phyloP scores from a whole-genome alignment of 2,113 vertebrate genomes.

The Glaucidium brasilianum region DNA sequence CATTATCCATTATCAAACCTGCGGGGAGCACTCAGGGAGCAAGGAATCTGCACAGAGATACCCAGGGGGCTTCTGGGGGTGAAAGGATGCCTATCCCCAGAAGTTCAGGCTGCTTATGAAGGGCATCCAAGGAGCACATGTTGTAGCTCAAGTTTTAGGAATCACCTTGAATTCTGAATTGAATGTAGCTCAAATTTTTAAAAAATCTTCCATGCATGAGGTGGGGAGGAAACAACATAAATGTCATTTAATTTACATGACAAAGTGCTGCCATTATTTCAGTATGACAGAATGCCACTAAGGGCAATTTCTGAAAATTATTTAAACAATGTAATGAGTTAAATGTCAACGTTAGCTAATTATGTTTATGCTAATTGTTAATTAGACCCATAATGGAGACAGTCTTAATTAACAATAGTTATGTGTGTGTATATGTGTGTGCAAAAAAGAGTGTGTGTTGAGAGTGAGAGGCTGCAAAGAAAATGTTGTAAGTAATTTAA shows the following conservation, averaged over 20 bases:
- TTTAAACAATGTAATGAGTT: slow-evolving; percentile 94
- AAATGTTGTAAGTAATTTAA: slow-evolving; percentile 78
- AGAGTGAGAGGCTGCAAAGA: slow-evolving; percentile 59
- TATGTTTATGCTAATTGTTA: slow-evolving; percentile 99
- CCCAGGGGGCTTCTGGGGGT: background rate
- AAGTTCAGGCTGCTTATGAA: background rate
- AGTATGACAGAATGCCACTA: slow-evolving; percentile 86
- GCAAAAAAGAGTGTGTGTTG: slow-evolving; percentile 29
- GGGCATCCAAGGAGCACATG: background rate
- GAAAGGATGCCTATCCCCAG: background rate
- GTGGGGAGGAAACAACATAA: slow-evolving; percentile 67
- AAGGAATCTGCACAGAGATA: background rate
- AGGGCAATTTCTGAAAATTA: slow-evolving; percentile 95
- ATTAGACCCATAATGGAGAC: slow-evolving; percentile 93
- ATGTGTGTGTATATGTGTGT: slow-evolving; percentile 65
- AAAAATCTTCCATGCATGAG: slow-evolving; percentile 6
- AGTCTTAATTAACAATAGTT: slow-evolving; percentile 96
- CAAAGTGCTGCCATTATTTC: slow-evolving; percentile 87
- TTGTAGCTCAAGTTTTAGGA: background rate
- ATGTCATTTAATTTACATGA: slow-evolving; percentile 88
- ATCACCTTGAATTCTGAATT: slow-evolving; percentile 4
- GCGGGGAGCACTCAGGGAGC: background rate
- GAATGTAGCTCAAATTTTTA: background rate
- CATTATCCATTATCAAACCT: background rate
- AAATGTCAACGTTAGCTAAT: slow-evolving; percentile 96